Evolutionary conservation across 2,888 invertebrate genomes (phyloP).

Genomic region (Acrobasis repandana): DNA sequence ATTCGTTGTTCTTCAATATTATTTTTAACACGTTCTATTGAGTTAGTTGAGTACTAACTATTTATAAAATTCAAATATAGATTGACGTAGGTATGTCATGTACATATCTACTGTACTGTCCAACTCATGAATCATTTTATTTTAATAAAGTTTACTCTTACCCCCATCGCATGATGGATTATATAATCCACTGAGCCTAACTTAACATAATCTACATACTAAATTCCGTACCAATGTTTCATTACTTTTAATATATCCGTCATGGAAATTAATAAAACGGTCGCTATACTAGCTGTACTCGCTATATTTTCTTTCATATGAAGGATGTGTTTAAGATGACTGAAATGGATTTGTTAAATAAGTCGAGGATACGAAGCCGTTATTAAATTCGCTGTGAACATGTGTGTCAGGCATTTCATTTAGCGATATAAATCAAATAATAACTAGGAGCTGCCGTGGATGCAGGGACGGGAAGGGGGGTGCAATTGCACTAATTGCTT

Average conservation of each 20-base stretch:
- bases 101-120: too few species aligned
- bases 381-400: constrained; percentile 59
- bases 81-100: too few species aligned
- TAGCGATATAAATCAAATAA: constrained; percentile 62
- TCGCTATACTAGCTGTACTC: too few species aligned
- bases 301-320: constrained; percentile 16
- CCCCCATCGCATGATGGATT: background rate
- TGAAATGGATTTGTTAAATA: constrained; percentile 43
- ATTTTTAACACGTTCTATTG: too few species aligned
- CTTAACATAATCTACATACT: background rate
- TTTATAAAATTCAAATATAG: too few species aligned
- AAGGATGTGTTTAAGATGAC: constrained; percentile 34
- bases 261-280: constrained; percentile 21
- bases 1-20: too few species aligned
- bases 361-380: constrained; percentile 47
- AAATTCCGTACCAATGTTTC: background rate
- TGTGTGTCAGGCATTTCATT: constrained; percentile 56
- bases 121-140: too few species aligned
- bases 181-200: background rate
- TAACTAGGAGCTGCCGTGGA: constrained; percentile 40
- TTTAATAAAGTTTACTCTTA: background rate
- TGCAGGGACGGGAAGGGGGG: too few species aligned
- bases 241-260: background rate
- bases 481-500: too few species aligned
- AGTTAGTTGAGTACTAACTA: too few species aligned